phyloP scores from a whole-genome alignment of 2,797 vertebrate species.

The Tokudaia tokunoshimensis region DNA sequence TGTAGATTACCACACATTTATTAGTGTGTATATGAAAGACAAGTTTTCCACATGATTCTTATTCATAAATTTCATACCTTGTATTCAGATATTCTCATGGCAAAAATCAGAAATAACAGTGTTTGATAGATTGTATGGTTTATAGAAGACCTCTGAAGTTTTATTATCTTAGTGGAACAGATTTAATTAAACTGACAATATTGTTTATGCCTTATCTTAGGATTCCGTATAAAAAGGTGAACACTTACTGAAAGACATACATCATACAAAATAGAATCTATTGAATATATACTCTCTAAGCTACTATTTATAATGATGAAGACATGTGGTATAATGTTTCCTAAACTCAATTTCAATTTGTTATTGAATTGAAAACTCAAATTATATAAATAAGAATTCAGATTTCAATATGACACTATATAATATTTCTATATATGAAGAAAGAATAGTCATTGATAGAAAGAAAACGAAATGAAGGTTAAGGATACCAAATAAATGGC shows the following conservation, averaged over 20 bases:
- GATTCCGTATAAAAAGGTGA: neutral
- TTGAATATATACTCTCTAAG: neutral
- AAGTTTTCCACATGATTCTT: neutral
- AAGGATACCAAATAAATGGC: neutral
- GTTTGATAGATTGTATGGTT: neutral
- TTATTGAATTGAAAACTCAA: neutral
- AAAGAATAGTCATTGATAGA: neutral
- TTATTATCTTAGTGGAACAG: neutral
- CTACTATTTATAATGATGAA: neutral
- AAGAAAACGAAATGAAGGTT: neutral
- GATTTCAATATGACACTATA: neutral
- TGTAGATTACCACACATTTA: neutral
- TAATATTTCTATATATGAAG: neutral
- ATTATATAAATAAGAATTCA: neutral
- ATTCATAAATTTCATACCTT: constrained; percentile 9
- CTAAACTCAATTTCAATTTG: constrained; percentile 17
- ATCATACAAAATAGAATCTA: neutral
- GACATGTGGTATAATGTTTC: neutral
- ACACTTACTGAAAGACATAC: neutral
- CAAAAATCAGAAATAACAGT: constrained; percentile 32
- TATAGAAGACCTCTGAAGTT: neutral
- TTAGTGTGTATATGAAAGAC: neutral
- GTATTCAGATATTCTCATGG: neutral
- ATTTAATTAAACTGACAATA: constrained; percentile 19
- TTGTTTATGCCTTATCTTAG: constrained; percentile 47